phyloP scores from a whole-genome alignment of 2,888 invertebrate genomes.

The Tenthredo amoena region DNA sequence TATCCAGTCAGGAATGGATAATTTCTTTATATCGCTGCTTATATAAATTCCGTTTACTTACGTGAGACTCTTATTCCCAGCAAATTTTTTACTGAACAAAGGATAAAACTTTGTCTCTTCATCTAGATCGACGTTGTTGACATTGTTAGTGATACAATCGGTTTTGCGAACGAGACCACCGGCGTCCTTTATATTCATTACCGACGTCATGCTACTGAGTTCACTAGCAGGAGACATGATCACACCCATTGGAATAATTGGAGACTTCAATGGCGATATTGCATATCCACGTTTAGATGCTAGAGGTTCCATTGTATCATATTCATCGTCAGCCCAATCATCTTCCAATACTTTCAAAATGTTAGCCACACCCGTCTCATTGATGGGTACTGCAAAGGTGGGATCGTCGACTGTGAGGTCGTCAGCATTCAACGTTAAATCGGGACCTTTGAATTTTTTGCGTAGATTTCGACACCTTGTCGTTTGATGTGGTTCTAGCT shows the following conservation, averaged over 20 bases:
- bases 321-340: conserved; percentile 75
- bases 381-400: conserved; percentile 65
- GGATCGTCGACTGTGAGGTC: conserved; percentile 75
- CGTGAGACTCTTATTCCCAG: conserved; percentile 56
- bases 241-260: conserved; percentile 61
- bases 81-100: conserved; percentile 70
- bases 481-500: conserved; percentile 54
- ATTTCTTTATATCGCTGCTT: not conserved
- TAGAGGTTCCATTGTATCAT: conserved; percentile 67
- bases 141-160: conserved; percentile 59
- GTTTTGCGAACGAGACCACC: conserved; percentile 55
- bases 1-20: not conserved
- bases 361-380: conserved; percentile 67
- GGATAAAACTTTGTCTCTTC: conserved; percentile 63
- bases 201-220: conserved; percentile 79
- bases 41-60: conserved; percentile 19
- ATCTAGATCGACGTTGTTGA: conserved; percentile 58
- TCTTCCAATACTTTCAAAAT: conserved; percentile 75
- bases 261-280: conserved; percentile 63
- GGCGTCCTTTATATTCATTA: conserved; percentile 79
- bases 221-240: conserved; percentile 79
- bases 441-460: conserved; percentile 62
- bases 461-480: conserved; percentile 44
- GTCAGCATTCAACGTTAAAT: conserved; percentile 69
- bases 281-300: conserved; percentile 38